These are phyloP conservation scores for Lagopus muta DNA, from an alignment of 2,113 vertebrate genomes.

Conservation along the genomic window DNA sequence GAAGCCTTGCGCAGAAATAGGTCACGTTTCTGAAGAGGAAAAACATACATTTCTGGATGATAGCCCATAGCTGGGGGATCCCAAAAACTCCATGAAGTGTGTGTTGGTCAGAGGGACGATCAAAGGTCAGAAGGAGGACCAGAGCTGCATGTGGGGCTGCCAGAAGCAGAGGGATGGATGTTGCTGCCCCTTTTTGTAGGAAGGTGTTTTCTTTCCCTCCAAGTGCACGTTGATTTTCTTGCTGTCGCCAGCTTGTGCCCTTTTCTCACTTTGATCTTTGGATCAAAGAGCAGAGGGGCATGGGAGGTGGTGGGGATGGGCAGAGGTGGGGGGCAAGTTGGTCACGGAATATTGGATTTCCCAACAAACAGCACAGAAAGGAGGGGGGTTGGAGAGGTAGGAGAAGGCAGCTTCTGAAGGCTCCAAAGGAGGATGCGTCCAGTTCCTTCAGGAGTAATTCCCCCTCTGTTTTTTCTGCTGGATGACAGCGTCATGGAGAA, in stretches of 20 bases:
- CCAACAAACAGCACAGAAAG: not conserved
- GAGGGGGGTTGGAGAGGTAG: not conserved
- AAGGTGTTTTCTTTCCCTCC: not conserved
- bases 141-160: not conserved
- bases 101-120: not conserved
- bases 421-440: not conserved
- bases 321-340: not conserved
- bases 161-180: not conserved
- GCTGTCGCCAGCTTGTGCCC: not conserved
- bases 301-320: not conserved
- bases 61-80: rapidly evolving
- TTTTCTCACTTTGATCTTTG: slow-evolving; percentile 19
- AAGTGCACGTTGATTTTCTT: not conserved
- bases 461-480: not conserved
- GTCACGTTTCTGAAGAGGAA: not conserved
- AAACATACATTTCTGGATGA: not conserved
- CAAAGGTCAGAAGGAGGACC: not conserved
- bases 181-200: not conserved
- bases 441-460: not conserved
- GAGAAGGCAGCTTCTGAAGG: not conserved
- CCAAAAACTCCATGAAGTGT: not conserved
- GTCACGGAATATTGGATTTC: slow-evolving; percentile 20
- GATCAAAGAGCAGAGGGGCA: slow-evolving; percentile 10
- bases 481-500: not conserved
- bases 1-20: not conserved